Base-by-base conservation (phyloP, 2,797 vertebrate genomes). In the Cryptoprocta ferox region DNA sequence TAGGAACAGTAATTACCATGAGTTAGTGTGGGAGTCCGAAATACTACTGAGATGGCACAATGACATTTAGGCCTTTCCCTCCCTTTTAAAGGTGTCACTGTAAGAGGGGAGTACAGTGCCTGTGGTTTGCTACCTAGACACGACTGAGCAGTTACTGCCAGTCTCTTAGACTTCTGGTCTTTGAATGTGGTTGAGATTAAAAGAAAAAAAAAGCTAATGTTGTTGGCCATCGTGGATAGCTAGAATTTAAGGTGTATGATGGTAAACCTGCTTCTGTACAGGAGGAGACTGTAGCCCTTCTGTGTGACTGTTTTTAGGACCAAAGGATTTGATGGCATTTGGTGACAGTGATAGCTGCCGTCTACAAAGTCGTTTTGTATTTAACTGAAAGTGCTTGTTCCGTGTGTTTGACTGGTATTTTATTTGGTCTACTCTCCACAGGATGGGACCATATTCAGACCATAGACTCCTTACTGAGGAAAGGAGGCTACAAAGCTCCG, bases 361-460 rank as follows among this genome's bases (percentile, higher is more conserved):
- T 90, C 66, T 93, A 82, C 80, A 97, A 87, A 97, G 94, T 92
- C 19, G 37, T 86, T 79, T 16, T 1, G 0, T 96, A 81, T 94
- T 93, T 96, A 89, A 89, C 45, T 45, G 65, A 89, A 94, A 32
- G 0, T 94, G 48, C n/a, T 95, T 89, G 9, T 70, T 95, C 68
- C 83, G 87, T 26, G 30, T 88, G 84, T 96, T 96, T 98, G 79
- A 97, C 94, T 97, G 53, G 95, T 95, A 88, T 96, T 95, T 98
- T 94, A 93, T 98, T 8, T 98, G 94, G 86, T 93, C 98, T 6
- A 89, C 78, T 98, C 94, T 97, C 80, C 92, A 71, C 98, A 99
- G 99, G 99, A 99, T 99, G 99, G 99, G 99, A 99, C 99, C 99
- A 99, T 98, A 99, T 99, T 99, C 99, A 99, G 99, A 99, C 99